A percentile compares a stretch with the other conserved stretches of the same genome.
phyloP scores from a whole-genome alignment of 1,140 invertebrate species.

The Chrysoperla carnea region DNA sequence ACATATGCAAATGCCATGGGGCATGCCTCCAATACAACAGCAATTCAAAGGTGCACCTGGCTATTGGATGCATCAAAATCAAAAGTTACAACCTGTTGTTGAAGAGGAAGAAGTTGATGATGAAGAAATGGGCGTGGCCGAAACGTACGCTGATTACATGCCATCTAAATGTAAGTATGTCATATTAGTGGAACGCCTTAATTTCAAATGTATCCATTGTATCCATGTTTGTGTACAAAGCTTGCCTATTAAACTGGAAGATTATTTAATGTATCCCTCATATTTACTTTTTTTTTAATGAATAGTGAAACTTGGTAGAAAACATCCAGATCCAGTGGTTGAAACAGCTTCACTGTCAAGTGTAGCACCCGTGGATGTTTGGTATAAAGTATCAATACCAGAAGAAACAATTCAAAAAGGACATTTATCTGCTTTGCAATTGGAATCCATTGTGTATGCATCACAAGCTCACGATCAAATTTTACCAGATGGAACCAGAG shows the following conservation, averaged over 20 bases:
- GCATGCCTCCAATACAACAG: slow-evolving; percentile 26
- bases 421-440: slow-evolving; percentile 81
- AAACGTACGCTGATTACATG: slow-evolving; percentile 97
- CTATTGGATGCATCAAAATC: slow-evolving; percentile 27
- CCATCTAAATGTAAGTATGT: slow-evolving; percentile 68
- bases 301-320: slow-evolving; percentile 78
- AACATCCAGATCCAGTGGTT: slow-evolving; percentile 98
- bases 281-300: slow-evolving; percentile 5
- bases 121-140: slow-evolving; percentile 92
- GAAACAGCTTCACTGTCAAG: slow-evolving; percentile 95
- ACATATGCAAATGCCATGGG: slow-evolving; percentile 30
- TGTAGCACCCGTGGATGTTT: slow-evolving; percentile 88
- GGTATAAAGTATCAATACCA: slow-evolving; percentile 76
- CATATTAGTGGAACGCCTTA: too few relatives aligned
- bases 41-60: slow-evolving; percentile 25
- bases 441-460: slow-evolving; percentile 93
- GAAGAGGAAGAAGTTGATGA: slow-evolving; percentile 82
- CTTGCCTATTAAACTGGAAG: too few relatives aligned
- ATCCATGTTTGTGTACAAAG: too few relatives aligned
- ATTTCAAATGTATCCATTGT: background rate
- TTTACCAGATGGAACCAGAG: slow-evolving; percentile 75
- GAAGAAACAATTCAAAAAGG: slow-evolving; percentile 71
- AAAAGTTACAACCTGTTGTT: slow-evolving; percentile 11
- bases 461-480: slow-evolving; percentile 91
- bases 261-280: slow-evolving; percentile 2